Evolutionary conservation across 2,797 vertebrate genomes (phyloP).

Genomic region (Zenarchopterus dispar): DNA sequence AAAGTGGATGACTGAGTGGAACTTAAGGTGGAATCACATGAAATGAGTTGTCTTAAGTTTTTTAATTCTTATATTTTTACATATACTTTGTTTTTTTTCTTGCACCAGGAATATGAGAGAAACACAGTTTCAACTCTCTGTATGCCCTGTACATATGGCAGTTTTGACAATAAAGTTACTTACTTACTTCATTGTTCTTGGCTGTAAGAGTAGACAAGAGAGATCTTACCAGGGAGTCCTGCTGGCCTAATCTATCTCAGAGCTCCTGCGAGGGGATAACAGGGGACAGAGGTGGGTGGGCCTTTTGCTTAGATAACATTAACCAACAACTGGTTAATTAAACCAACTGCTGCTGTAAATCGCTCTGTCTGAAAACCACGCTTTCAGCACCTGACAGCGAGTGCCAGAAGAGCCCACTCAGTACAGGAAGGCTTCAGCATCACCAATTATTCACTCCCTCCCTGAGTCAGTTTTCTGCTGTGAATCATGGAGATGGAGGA

Average conservation of each 20-base stretch:
- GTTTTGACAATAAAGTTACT: too few species aligned
- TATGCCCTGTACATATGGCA: too few species aligned
- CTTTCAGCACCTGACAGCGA: constrained; percentile 21
- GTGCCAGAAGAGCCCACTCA: constrained; percentile 25
- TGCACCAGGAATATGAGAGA: too few species aligned
- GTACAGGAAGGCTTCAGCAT: constrained; percentile 46
- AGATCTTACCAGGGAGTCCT: constrained; percentile 28
- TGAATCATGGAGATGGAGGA: constrained; percentile 47
- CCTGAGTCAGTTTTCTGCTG: constrained; percentile 57
- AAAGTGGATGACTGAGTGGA: background rate
- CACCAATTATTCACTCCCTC: constrained; percentile 41
- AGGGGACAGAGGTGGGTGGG: background rate
- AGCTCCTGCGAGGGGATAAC: too few species aligned
- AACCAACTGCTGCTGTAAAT: constrained; percentile 24
- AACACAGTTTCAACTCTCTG: too few species aligned
- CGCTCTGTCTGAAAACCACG: constrained; percentile 8
- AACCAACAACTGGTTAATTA: constrained; percentile 34
- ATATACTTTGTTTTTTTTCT: too few species aligned
- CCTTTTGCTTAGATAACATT: constrained; percentile 54
- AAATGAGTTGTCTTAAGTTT: constrained; percentile 17
- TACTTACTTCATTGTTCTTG: constrained; percentile 1
- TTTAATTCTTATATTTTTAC: too few species aligned
- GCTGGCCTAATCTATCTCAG: constrained; percentile 17
- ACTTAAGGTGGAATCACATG: constrained; percentile 22
- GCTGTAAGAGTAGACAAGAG: constrained; percentile 20